Conservation (phyloP, 2,113 vertebrate species). For the Oplegnathus fasciatus region DNA sequence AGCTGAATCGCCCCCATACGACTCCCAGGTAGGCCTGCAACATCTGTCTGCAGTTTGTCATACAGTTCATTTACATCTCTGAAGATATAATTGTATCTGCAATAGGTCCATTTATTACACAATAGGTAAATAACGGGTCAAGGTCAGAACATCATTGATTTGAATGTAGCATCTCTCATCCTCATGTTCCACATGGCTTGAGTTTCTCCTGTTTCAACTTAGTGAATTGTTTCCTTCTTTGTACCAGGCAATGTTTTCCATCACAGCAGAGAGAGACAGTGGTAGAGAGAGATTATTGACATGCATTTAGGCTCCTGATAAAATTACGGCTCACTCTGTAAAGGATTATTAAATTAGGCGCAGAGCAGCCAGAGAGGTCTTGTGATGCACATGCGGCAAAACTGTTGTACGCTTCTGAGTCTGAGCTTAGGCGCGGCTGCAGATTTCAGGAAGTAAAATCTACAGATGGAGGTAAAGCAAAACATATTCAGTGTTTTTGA, state of each 20-base stretch:
- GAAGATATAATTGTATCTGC: not conserved
- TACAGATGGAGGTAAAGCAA: constrained; percentile 77
- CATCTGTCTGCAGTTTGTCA: not conserved
- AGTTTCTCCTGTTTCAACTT: constrained; percentile 31
- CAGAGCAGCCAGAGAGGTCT: constrained; percentile 64
- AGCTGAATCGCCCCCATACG: constrained; percentile 46
- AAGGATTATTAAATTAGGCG: constrained; percentile 73
- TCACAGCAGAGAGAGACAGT: constrained; percentile 18
- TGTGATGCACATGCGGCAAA: constrained; percentile 74
- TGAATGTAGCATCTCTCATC: not conserved
- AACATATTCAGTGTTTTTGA: constrained; percentile 20
- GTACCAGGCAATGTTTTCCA: constrained; percentile 43
- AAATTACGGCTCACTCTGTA: constrained; percentile 68
- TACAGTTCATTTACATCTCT: not conserved
- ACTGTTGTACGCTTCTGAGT: constrained; percentile 1
- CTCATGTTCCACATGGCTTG: not conserved
- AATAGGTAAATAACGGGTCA: not conserved
- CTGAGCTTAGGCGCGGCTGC: constrained; percentile 68
- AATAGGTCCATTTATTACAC: not conserved
- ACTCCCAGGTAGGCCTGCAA: constrained; percentile 77
- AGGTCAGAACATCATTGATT: not conserved
- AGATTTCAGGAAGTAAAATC: constrained; percentile 78
- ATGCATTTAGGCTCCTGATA: constrained; percentile 67
- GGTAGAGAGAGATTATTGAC: constrained; percentile 45
- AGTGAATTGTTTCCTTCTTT: constrained; percentile 37